A percentile compares a stretch with the other conserved stretches of the same genome.
Conservation (phyloP, 2,797 vertebrate species). For the Tauraco hartlaubi region DNA sequence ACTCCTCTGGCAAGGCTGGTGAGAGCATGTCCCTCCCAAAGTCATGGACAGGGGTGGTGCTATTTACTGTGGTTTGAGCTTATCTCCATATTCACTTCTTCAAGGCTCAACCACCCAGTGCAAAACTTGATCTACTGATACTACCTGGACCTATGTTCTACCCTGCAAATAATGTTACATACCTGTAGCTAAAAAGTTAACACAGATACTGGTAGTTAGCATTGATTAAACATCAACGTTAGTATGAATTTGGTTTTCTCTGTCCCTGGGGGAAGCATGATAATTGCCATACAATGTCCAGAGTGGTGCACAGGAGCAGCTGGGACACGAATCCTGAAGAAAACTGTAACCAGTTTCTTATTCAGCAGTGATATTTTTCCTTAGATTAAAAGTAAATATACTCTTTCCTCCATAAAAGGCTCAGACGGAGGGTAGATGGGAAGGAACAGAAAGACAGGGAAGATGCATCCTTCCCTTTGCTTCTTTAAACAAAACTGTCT, state of each 20-base stretch:
- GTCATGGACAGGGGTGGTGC: fast-evolving
- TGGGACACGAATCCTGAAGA: background rate
- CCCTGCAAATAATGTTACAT: background rate
- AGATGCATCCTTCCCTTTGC: background rate
- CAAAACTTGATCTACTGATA: background rate
- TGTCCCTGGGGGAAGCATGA: background rate
- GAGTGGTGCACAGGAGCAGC: background rate
- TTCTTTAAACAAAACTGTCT: background rate
- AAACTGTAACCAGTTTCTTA: background rate
- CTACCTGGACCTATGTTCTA: background rate
- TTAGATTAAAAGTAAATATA: background rate
- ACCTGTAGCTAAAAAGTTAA: background rate
- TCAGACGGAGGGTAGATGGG: background rate
- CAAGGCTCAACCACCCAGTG: background rate
- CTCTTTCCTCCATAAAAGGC: background rate
- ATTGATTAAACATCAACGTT: background rate
- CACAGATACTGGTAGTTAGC: background rate
- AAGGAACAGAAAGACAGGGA: background rate
- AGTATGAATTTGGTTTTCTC: background rate
- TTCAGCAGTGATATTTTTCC: background rate
- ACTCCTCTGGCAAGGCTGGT: background rate
- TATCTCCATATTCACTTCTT: background rate
- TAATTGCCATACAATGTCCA: background rate
- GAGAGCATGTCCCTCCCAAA: background rate
- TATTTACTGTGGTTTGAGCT: background rate